Percentiles rank a stretch among this genome's conserved stretches.
These are phyloP conservation scores for Labeo rohita DNA, from an alignment of 2,113 vertebrate genomes.

Conservation along the genomic window DNA sequence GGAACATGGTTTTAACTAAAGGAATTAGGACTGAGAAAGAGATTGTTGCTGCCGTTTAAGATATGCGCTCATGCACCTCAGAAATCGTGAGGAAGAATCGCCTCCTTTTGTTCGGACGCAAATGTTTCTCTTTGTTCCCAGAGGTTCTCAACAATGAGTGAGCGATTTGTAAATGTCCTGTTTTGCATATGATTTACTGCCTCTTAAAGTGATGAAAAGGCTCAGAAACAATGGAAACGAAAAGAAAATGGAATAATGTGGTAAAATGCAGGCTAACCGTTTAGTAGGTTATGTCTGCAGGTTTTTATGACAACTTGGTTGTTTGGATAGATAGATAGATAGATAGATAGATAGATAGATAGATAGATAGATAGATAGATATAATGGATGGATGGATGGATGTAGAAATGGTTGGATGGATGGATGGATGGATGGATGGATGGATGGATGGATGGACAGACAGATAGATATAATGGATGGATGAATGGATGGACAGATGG, in stretches of 20 bases:
- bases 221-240: slow-evolving; percentile 54
- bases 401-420: too few relatives aligned
- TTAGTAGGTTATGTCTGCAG: neutral
- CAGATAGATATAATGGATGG: too few relatives aligned
- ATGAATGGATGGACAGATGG: too few relatives aligned
- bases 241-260: slow-evolving; percentile 55
- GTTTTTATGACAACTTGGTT: neutral
- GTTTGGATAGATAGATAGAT: neutral
- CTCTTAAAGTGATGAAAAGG: slow-evolving; percentile 57
- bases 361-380: neutral
- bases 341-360: neutral
- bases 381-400: too few relatives aligned
- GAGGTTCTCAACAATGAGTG: slow-evolving; percentile 54
- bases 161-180: slow-evolving; percentile 65
- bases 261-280: neutral
- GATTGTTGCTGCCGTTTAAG: slow-evolving; percentile 7
- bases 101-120: slow-evolving; percentile 17
- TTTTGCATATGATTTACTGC: slow-evolving; percentile 71
- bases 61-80: slow-evolving; percentile 28
- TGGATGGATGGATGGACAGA: too few relatives aligned
- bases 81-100: neutral
- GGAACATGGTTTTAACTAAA: slow-evolving; percentile 35
- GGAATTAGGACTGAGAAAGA: neutral
- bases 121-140: slow-evolving; percentile 61
- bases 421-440: too few relatives aligned